Evolutionary conservation across 2,888 invertebrate species (phyloP), one percentile per base, ranked within the genome.

Genomic region (Drosophila mulleri): DNA sequence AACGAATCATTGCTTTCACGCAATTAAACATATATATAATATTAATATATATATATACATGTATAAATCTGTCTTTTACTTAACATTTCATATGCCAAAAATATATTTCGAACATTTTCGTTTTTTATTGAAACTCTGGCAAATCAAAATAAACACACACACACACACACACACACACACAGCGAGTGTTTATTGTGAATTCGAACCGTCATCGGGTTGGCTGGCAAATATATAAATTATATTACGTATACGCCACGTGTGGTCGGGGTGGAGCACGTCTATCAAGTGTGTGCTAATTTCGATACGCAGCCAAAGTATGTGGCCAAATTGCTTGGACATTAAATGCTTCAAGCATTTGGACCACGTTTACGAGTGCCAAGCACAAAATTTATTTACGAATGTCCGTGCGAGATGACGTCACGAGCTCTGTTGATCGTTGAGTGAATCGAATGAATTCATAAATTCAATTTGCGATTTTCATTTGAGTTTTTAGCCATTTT

Each of bases 121-220:
- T 26, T 20, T 50, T 47, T 47, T 26, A 26, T 29, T 39, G 41
- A 70, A 59, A 14, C 26, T 3, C 42, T n/a, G 29, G 2, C 56
- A 42, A 44, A 44, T 37, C 48, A 50, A 71, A 75, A 84, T 72
- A 84, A 84, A 83, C 67, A 83, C 67, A 23, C 23, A 3, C 23
- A 23, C 23, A 23, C 23, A 23, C 23, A 23, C 23, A 23, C 23
- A 83, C 67, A 83, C 67, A 82, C 67, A 82, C 67, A 74, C 6
- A 3, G 23, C n/a, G 29, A 8, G 53, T 48, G 64, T 67, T 88
- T 75, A 89, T 80, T 72, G 74, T 63, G 75, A 87, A 89, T 63
- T 58, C 64, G 85, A 85, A 71, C 85, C 89, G 80, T 87, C 89
- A 85, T 89, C 82, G 82, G 61, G 45, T 35, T 35, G 42, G 16